Evolutionary conservation across 1,140 invertebrate genomes (phyloP), one percentile per base, ranked within the genome.

Genomic region (Radopholus similis): DNA sequence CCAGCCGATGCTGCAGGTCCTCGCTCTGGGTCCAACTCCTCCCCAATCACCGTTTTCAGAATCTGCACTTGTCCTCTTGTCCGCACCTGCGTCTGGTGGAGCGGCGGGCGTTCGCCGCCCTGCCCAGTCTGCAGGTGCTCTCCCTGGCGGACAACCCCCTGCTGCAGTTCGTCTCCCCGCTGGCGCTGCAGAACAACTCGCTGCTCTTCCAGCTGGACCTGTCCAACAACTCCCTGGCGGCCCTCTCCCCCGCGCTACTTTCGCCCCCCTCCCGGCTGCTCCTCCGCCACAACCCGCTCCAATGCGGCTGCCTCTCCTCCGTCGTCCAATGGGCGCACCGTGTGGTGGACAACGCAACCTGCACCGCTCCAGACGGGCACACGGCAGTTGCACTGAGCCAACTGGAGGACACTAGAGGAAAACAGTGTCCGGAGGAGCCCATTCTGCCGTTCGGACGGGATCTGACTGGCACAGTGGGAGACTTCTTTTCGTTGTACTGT

Each of bases 401-500:
- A 62, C 32, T 62, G 0, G 26, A 34, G 18, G 30, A 23, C 0
- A 35, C 32, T 30, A 11, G 23, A 44, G 13, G 40, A 21, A 11
- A 65, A 56, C 21, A 60, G 28, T 72, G 71, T 42, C 53, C 73
- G 49, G 44, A 35, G 11, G 44, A 59, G 49, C 74, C 70, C 40
- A 49, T 75, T 38, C 34, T 63, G 30, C 75, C 73, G 32, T 53
- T 75, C 32, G 73, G 73, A 23, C 54, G 26, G 28, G 15, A 78
- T 35, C 40, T 77, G 11, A 51, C 28, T 2, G 74, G 68, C 26
- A 57, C 55, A 30, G 55, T 75, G 32, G 73, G 73, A 18, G 30
- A 58, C n/a, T 65, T 58, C 28, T 74, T 77, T 53, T 71, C 73
- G 18, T 34, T 77, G 21, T 75, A 75, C 35, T 75, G 73, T 62